Base-by-base conservation (phyloP, 2,797 vertebrate genomes). In the Heteromormyrus szaboi region DNA sequence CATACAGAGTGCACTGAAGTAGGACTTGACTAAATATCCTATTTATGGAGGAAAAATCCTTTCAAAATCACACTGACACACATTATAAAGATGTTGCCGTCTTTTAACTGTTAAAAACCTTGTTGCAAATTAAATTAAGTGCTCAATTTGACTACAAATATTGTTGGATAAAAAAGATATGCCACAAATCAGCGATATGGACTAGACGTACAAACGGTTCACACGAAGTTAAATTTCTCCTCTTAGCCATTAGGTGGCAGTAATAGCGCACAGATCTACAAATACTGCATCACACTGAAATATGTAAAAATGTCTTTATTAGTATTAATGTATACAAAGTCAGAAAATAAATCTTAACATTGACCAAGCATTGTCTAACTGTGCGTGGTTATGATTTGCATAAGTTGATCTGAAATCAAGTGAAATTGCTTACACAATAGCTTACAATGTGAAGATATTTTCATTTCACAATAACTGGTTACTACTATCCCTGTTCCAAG, bases 261-360 rank as follows among this genome's bases (percentile, higher is more conserved):
- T 84, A 25, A 51, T 4, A 11, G n/a, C 9, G 25, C 8, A 51
- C 44, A 50, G 12, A 51, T 25, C 22, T 4, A 85, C 22, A 50
- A 51, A 85, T 22, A 4, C n/a, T 25, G 48, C 22, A 48, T 86
- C 85, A 59, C 85, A 86, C 25, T 33, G 25, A 53, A 62, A 41
- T 86, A 56, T 14, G 56, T 29, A 89, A 68, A 86, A 89, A 72
- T 6, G 29, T 51, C 7, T 53, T 94, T 93, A 92, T 92, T 93
- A 92, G 79, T 65, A n/a, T 88, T 29, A 89, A 90, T 87, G 89
- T 86, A 51, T 81, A 83, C 41, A 88, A 91, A 89, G 2, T 84
- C 86, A 88, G 86, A 76, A 17, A 53, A 89, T 37, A 2, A 56
- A 44, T 90, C 85, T 25, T 44, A 44, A 12, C 88, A 91, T 89